Conservation (phyloP, 2,797 vertebrate species). For the Octomys mimax region DNA sequence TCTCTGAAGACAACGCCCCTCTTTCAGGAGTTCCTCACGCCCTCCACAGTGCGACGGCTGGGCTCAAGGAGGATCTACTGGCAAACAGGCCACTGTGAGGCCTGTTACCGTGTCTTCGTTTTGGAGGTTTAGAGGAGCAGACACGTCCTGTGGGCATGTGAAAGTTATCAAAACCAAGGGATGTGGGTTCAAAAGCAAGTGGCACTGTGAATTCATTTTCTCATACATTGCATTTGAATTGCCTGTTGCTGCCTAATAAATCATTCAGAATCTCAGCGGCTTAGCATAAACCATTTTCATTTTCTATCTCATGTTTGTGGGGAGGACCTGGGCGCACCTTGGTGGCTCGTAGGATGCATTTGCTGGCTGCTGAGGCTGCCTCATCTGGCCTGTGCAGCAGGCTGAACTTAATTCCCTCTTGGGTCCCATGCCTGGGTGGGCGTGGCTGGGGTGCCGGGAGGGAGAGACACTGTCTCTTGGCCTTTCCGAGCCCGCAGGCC, state of each 20-base stretch:
- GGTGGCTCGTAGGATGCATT: background rate
- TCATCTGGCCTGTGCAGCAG: background rate
- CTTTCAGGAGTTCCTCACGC: background rate
- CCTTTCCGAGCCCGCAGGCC: background rate
- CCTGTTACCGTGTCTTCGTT: background rate
- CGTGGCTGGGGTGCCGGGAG: background rate
- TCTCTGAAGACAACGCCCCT: background rate
- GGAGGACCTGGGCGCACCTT: background rate
- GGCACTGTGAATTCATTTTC: background rate
- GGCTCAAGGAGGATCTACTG: background rate
- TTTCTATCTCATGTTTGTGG: background rate
- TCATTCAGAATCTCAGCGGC: background rate
- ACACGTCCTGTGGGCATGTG: background rate
- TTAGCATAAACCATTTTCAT: background rate
- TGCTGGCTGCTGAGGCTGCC: background rate
- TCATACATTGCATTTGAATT: slow-evolving; percentile 3
- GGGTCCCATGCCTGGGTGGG: background rate
- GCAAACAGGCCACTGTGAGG: background rate
- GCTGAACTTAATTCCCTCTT: slow-evolving; percentile 10
- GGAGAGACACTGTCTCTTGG: background rate
- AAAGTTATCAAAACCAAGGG: background rate
- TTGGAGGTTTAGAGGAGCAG: background rate
- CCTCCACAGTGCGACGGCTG: background rate
- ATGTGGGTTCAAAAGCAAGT: background rate
- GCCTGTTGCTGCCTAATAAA: background rate